phyloP scores from a whole-genome alignment of 35 echinoderm and acorn worm species.

The Amphiura filiformis region DNA sequence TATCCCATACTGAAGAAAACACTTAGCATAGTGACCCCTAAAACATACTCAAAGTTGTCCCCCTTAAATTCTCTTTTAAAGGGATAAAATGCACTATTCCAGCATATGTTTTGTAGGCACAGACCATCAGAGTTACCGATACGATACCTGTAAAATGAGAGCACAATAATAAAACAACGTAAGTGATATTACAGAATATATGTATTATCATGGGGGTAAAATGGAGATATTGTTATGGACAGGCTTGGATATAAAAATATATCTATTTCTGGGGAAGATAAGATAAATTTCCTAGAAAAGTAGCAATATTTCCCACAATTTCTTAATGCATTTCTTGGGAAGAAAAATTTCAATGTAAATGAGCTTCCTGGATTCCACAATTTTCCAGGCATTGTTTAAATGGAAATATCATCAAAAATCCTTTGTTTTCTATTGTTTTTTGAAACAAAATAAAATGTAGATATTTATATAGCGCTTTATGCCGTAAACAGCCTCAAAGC shows the following conservation, averaged over 20 bases:
- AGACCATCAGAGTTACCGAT: not conserved
- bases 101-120: not conserved
- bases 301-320: too few relatives aligned
- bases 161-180: not conserved
- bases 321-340: too few relatives aligned
- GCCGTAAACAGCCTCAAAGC: too few relatives aligned
- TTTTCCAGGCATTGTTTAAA: too few relatives aligned
- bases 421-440: too few relatives aligned
- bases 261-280: too few relatives aligned
- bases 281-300: too few relatives aligned
- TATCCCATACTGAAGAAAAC: not conserved
- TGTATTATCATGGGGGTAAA: not conserved
- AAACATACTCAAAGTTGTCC: not conserved
- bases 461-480: too few relatives aligned
- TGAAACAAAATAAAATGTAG: too few relatives aligned
- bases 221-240: not conserved
- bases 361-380: too few relatives aligned
- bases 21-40: not conserved
- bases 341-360: too few relatives aligned
- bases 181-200: not conserved
- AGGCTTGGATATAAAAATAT: not conserved
- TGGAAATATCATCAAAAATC: too few relatives aligned
- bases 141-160: not conserved
- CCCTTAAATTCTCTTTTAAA: not conserved
- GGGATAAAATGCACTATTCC: not conserved